These are phyloP conservation scores for Holothuria scabra DNA, from an alignment of 53 echinoderm and acorn worm genomes.

Conservation along the genomic window DNA sequence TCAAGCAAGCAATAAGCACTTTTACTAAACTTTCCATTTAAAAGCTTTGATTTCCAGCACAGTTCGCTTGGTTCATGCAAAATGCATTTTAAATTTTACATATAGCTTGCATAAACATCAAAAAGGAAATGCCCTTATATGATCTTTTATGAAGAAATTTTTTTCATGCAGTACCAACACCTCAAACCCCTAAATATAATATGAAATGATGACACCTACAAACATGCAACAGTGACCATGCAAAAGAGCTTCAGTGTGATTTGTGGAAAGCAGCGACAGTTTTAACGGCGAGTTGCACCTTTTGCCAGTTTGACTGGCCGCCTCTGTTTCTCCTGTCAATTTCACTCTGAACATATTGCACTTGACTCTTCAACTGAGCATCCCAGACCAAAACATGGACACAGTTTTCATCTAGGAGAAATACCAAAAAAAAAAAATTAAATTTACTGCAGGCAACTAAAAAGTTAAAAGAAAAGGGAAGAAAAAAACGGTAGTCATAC, in stretches of 20 bases:
- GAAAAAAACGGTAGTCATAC: too few relatives aligned
- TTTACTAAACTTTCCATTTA: too few relatives aligned
- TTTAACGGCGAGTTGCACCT: slow-evolving; percentile 75
- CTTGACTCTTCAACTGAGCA: slow-evolving; percentile 74
- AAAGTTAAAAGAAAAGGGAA: background rate
- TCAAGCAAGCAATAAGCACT: too few relatives aligned
- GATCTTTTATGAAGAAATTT: too few relatives aligned
- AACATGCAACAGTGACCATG: slow-evolving; percentile 14
- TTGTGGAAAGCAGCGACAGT: slow-evolving; percentile 60
- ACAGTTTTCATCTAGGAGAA: slow-evolving; percentile 63
- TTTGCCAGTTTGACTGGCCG: slow-evolving; percentile 72
- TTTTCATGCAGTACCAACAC: background rate
- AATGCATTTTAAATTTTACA: too few relatives aligned
- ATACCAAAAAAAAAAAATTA: background rate
- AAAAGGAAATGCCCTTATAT: too few relatives aligned
- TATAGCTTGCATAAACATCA: too few relatives aligned
- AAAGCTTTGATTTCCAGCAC: too few relatives aligned
- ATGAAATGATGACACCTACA: background rate
- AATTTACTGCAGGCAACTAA: background rate
- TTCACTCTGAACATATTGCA: slow-evolving; percentile 73
- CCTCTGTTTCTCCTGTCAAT: slow-evolving; percentile 61
- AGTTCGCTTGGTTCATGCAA: too few relatives aligned
- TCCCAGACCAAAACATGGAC: slow-evolving; percentile 94
- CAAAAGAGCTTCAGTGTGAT: slow-evolving; percentile 33
- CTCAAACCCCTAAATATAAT: background rate